Base-by-base conservation (phyloP, 2,113 vertebrate species). In the Natator depressus region DNA sequence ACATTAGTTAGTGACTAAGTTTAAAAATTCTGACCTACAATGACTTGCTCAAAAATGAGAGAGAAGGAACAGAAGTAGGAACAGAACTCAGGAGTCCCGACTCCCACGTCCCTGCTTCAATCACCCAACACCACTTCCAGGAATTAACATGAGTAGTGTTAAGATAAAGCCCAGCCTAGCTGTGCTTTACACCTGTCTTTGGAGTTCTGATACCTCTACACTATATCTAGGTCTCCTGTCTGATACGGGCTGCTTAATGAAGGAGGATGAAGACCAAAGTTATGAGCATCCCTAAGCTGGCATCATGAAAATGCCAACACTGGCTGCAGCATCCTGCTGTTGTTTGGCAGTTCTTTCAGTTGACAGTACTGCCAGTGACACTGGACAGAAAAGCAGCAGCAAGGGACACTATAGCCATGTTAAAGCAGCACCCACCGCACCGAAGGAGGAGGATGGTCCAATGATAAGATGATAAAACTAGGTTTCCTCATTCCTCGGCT, bases 361-460 rank as follows among this genome's bases (percentile, higher is more conserved):
- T 5, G 24, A 76, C 42, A 7, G 20, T 8, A 27, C 42, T 46
- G 12, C 5, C 42, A 27, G 75, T 49, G 13, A 62, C 4, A 9
- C 6, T 59, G 8, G 10, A 25, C 29, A 55, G 69, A 51, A 82
- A 82, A 88, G 0, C 46, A 84, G 78, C 11, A 3, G 1, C 3
- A 0, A 78, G 42, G 0, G 27, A 78, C 35, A 14, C 0, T 0
- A 24, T 22, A 47, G 42, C 27, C 42, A 47, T 47, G 22, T 46
- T 47, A 78, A 47, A 78, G 42, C 42, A 47, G 42, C 46, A 47
- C 42, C 53, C 38, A 46, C 25, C 42, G 14, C 38, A 8, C 22
- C 16, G 24, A 47, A 47, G 75, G 29, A 78, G 46, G 12, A 27
- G 75, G 22, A 47, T 38, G 19, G 4, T 38, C n/a, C 65, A 20